Evolutionary conservation across 2,888 invertebrate genomes (phyloP), one percentile per base, ranked within the genome.

Genomic region (Microdon myrmicae): DNA sequence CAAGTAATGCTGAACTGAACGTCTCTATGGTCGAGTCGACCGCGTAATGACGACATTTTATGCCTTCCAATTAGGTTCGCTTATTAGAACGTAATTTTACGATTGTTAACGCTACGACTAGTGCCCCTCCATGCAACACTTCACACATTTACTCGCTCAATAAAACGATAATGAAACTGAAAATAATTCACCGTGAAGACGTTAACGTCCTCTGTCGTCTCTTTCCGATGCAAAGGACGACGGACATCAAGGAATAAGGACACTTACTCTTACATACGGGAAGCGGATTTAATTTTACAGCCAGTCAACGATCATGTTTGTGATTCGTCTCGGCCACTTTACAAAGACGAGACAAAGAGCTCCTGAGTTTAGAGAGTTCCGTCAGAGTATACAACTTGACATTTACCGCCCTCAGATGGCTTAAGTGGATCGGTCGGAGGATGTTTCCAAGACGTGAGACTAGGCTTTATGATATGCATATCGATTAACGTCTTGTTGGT

Each of bases 331-430:
- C 45, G 39, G 44, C 26, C 39, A 45, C 56, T 56, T 61, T 5
- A 35, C 25, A 12, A 13, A 13, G 8, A 25, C 29, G 6, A 31
- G 17, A 10, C 37, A 8, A n/a, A 28, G 17, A 13, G 20, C 25
- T 32, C 17, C 22, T 26, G 22, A 10, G 12, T 4, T 4, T 10
- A 8, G 25, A 10, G 16, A 20, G 26, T 41, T 56, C 51, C 56
- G 28, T 56, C 29, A 45, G n/a, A n/a, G n/a, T 45, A 51, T 26
- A 17, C 49, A 10, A 12, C 37, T 12, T 45, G 45, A 35, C 39
- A 41, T 29, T 55, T 51, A 45, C 56, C 61, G 61, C 61, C 45
- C 37, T 51, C 49, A 56, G 49, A 49, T 61, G 49, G 34, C 45
- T 45, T 14, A 56, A 61, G 61, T 60, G 60, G 60, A 20, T 43